Percentiles rank a stretch among this genome's conserved stretches.
Evolutionary conservation across 1,140 invertebrate genomes (phyloP).

Genomic region (Reticulitermes speratus): DNA sequence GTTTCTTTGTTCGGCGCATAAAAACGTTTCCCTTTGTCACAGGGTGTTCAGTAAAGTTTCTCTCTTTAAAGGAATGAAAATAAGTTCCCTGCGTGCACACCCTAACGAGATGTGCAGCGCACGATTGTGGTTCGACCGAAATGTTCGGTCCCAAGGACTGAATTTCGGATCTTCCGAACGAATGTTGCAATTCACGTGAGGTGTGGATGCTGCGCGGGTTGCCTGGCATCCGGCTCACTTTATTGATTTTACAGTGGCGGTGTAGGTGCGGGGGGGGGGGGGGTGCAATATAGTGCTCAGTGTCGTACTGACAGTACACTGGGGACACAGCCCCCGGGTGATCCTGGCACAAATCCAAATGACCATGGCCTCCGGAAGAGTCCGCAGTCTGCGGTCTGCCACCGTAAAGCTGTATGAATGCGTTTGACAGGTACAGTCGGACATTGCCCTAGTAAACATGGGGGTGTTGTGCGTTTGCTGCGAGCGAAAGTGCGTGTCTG

Average conservation of each 20-base stretch:
- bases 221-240: not conserved
- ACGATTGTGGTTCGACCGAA: no score
- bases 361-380: not conserved
- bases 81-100: no score
- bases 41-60: no score
- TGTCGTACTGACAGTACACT: not conserved
- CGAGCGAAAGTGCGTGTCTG: no score
- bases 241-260: conserved; percentile 2
- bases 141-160: no score
- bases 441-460: not conserved
- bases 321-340: not conserved
- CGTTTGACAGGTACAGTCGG: not conserved
- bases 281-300: not conserved
- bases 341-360: not conserved
- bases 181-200: no score
- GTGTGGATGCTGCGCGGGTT: not conserved
- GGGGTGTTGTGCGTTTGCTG: no score
- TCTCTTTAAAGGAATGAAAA: no score
- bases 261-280: not conserved
- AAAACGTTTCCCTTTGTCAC: no score
- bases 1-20: no score
- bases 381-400: not conserved
- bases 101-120: no score
- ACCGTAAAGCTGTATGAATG: not conserved
- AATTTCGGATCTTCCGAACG: no score